Base-by-base conservation (phyloP, 2,888 invertebrate genomes). In the Coremacera marginata region DNA sequence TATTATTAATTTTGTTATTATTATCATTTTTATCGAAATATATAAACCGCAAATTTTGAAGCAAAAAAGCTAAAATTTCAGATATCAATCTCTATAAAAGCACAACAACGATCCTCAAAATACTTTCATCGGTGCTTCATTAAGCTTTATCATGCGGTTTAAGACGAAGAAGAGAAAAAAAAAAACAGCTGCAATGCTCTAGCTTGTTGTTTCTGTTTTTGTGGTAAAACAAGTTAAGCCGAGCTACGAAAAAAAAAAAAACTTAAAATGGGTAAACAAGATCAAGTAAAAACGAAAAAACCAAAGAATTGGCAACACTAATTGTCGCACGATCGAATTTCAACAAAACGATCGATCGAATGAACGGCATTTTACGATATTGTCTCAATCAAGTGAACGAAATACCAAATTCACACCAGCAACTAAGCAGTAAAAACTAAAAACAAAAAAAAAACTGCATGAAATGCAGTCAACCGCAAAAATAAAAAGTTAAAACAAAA, bases 301-400 rank as follows among this genome's bases (percentile, higher is more conserved):
- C 22, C 11, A 37, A 55, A 19, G 25, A 70, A 55, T 57, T 71
- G 65, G 55, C 74, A 74, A 74, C 74, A 67, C 74, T 74, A 67
- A 67, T 74, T 65, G 74, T 55, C 55, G 67, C 74, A 74, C 74
- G 74, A 67, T 74, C 74, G 74, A 67, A 74, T 74, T 74, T 74
- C 74, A 67, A 16, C 52, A 67, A 74, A 74, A 74, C 55, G 67
- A 19, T 71, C 71, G 44, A 60, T 34, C 71, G 71, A 77, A 72
- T 73, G 78, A 82, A 80, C 80, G 81, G 81, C 83, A 82, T 84
- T 83, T 84, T 83, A 86, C 86, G 86, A 85, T 87, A 84, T 83
- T 85, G 86, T 84, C 86, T 86, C 82, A 86, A 87, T 86, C 86
- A 85, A 82, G 55, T 55, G 37, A 74, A 74, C 55, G 37, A 74